Evolutionary conservation across 2,888 invertebrate genomes (phyloP), one percentile per base, ranked within the genome.

Genomic region (Eumacrocentrus americanus): DNA sequence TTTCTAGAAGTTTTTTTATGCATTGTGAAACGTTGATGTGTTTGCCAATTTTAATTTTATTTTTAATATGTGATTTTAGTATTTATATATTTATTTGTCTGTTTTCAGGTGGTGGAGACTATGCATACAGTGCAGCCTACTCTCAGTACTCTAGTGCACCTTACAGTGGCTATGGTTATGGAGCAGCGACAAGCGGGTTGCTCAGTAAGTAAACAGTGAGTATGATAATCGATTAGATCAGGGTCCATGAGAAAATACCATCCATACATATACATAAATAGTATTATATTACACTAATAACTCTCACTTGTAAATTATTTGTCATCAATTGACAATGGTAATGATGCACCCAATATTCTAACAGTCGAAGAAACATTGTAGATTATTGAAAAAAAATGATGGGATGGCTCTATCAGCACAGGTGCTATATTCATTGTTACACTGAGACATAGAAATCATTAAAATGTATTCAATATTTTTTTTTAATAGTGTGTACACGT

Each of bases 51-150:
- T 35, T 23, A 14, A 3, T 25, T 16, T n/a, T 54, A 20, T 29
- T 2, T 18, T 44, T 44, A 34, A 61, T 61, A 48, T 46, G 12
- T 22, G 34, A 40, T 61, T 38, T 51, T 34, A 59, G 38, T 56
- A 58, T 54, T 47, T 66, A 57, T 71, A 59, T 74, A n/a, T n/a
- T n/a, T n/a, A n/a, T n/a, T n/a, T n/a, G n/a, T n/a, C n/a, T n/a
- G n/a, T n/a, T 67, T 80, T 37, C 78, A 88, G 88, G 87, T 69
- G 86, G 88, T 64, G 86, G 87, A 58, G 90, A 90, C 75, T 90
- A 90, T 78, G 85, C 89, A 34, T 90, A 90, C 77, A 88, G 87
- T 76, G 87, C 90, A 59, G 87, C 88, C 67, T 93, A 93, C 84
- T 84, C 86, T 70, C 88, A 91, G 77, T 91, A 91, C 80, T 89